Evolutionary conservation across 2,113 vertebrate genomes (phyloP).

Genomic region (Vidua chalybeata): DNA sequence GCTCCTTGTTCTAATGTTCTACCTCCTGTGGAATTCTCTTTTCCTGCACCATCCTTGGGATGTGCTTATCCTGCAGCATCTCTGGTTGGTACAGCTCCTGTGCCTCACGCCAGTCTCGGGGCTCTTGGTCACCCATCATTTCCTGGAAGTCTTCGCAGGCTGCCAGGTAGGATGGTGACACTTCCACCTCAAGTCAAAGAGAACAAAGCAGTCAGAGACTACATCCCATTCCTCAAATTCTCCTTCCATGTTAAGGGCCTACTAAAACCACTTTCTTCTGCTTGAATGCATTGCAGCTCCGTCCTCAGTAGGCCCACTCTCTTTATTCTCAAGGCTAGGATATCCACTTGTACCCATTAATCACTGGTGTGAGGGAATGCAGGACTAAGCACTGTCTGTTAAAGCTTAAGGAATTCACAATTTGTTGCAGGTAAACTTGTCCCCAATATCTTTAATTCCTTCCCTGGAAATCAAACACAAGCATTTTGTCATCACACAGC

Average conservation of each 20-base stretch:
- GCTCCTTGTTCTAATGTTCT: neutral
- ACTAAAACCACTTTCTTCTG: neutral
- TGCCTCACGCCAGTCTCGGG: accelerated
- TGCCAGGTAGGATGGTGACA: neutral
- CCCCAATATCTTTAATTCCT: neutral
- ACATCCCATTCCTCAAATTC: too few relatives aligned
- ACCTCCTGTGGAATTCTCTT: neutral
- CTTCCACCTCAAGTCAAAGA: neutral
- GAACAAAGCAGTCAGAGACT: neutral
- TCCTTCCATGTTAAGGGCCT: neutral
- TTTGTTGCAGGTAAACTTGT: neutral
- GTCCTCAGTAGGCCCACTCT: neutral
- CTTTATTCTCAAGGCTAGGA: neutral
- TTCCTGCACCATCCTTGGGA: neutral
- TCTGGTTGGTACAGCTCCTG: neutral
- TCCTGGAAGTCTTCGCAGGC: neutral
- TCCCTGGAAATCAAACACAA: neutral
- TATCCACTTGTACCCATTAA: neutral
- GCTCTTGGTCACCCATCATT: neutral
- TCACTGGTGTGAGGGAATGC: neutral
- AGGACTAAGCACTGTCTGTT: neutral
- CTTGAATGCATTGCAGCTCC: neutral
- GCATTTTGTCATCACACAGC: neutral
- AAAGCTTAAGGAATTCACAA: neutral
- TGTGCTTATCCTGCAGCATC: neutral